phyloP scores from a whole-genome alignment of 37 sponge, comb jelly and placozoan genomes.

The Oopsacas minuta region DNA sequence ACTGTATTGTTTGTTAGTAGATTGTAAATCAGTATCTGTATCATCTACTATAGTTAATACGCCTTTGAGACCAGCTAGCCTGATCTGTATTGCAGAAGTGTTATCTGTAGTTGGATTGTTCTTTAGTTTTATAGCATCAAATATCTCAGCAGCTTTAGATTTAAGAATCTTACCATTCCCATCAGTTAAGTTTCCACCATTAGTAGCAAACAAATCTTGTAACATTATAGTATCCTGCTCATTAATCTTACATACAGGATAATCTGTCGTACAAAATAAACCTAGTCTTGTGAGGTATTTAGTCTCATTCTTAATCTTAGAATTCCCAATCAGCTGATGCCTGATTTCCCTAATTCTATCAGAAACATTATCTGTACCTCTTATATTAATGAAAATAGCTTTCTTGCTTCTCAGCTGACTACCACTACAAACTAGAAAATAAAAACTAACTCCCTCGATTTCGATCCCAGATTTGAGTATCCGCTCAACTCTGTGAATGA shows the following conservation, averaged over 20 bases:
- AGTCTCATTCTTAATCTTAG: neutral
- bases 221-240: neutral
- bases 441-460: neutral
- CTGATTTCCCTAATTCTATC: neutral
- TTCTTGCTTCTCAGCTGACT: slow-evolving; percentile 20
- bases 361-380: neutral
- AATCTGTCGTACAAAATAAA: neutral
- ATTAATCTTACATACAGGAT: neutral
- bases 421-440: neutral
- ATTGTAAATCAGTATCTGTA: neutral
- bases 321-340: neutral
- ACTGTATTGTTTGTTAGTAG: neutral
- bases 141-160: neutral
- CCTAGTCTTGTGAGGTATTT: neutral
- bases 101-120: neutral
- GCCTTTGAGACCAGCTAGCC: neutral
- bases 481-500: neutral
- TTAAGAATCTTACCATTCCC: neutral
- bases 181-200: neutral
- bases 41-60: neutral
- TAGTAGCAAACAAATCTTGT: neutral
- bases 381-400: neutral
- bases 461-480: neutral
- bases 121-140: neutral
- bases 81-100: neutral